Evolutionary conservation across 2,888 invertebrate species (phyloP), one percentile per base, ranked within the genome.

Genomic region (Trimorus sp.): DNA sequence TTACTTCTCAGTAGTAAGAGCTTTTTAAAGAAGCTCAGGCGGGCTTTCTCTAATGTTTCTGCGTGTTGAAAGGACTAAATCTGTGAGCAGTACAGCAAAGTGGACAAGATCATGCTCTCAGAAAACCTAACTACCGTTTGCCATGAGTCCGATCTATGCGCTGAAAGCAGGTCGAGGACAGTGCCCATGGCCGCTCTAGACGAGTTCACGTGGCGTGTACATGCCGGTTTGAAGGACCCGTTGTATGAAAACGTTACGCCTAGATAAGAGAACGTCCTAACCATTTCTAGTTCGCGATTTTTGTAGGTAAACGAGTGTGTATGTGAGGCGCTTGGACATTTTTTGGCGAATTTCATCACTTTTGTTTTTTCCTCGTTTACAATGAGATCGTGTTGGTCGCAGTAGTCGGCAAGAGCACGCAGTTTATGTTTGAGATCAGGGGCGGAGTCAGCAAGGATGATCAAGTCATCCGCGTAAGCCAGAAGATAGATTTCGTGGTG

Each of bases 21-120:
- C 56, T 56, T 68, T 11, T 53, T 45, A 7, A 68, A 68, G 6
- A 68, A 68, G 36, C 42, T 45, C 6, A 14, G 7, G 26, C 42
- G 42, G 12, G 54, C 7, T 12, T 26, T 54, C 14, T 56, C 68
- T 8, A 56, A 11, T 36, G 16, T n/a, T 5, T 12, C n/a, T 3
- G 26, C 1, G n/a, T 42, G 12, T 1, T 16, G 6, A 12, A 68
- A 26, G n/a, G 68, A 15, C 68, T 45, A 68, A 0, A 53, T 12
- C 12, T 68, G 56, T 7, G 45, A 12, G n/a, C 56, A 45, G 16
- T 68, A 68, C 3, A 68, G 16, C n/a, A 56, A 26, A 9, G 45
- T 56, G 15, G 14, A 42, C n/a, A 8, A 40, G 0, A 53, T 2
- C 16, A 66, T 40, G 12, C 16, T 53, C n/a, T 66, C 40, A 40